Evolutionary conservation across 2,113 vertebrate species (phyloP), one percentile per base, ranked within the genome.

Genomic region (Synodontis membranacea): DNA sequence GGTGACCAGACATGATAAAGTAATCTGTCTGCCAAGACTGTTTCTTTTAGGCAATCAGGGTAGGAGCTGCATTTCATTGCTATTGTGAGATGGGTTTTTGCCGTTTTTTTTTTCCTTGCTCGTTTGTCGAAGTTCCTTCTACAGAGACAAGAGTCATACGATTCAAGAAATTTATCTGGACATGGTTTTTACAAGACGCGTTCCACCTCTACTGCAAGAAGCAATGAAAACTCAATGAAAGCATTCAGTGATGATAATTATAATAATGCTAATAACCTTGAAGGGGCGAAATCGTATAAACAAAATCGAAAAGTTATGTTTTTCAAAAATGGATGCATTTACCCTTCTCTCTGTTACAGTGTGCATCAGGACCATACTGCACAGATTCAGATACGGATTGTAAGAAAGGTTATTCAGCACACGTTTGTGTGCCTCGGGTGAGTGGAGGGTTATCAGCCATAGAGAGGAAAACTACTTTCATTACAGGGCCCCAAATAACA

Each of bases 1-100:
- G 84, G 84, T 87, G 79, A 75, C 78, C 70, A 37, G 70, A 70
- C 31, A 80, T 60, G 62, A 87, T 79, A 58, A 56, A 81, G 58
- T 21, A 84, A 68, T 56, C 52, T 80, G 54, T 85, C 84, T 72
- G 72, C 15, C 17, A 48, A 70, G 28, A 31, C 28, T 10, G 39
- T 75, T 28, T 76, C 44, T 60, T 12, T 75, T 46, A 11, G 3
- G 34, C 14, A 56, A 10, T 46, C 17, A 31, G 25, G 17, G 72
- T 34, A 34, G 64, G 31, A 46, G 10, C 58, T 62, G 56, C 21
- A 25, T 42, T 62, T 80, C 25, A 66, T 80, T 68, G 15, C 25
- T 68, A 50, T 17, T 66, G 14, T 68, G 60, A 68, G 81, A 37
- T 48, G 58, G 25, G 12, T 25, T 42, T 50, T 46, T 1, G 31